Evolutionary conservation across 2,797 vertebrate species (phyloP), one percentile per base, ranked within the genome.

Genomic region (Sebastes wilsoni): DNA sequence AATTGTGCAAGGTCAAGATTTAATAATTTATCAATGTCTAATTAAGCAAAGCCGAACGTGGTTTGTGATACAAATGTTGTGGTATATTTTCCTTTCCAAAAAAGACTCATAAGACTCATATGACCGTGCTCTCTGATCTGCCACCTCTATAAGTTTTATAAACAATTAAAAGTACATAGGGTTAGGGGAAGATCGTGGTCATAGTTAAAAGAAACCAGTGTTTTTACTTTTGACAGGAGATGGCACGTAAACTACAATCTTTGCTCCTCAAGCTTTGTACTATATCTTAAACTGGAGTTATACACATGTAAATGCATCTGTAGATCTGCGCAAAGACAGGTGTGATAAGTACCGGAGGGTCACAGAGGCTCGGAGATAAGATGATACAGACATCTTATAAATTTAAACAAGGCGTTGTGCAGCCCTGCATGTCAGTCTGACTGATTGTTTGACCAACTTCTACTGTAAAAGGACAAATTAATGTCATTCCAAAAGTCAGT

Each of bases 1-100:
- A 38, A 62, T 16, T 73, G 55, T 25, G 27, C 32, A 42, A 61
- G 75, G 69, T 79, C 64, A 67, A 77, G 34, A 66, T 77, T 55
- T 59, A 30, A 42, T 54, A 3, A 46, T 85, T 68, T 28, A 69
- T 80, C 76, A 61, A 4, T 46, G 61, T 66, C 66, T 54, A 71
- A 67, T 70, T 36, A 34, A 38, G 46, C 14, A 52, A 60, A 66
- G 25, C n/a, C 16, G 2, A 70, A 42, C 1, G 2, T 46, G 4
- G 36, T 58, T 55, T 20, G 27, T 13, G 20, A 49, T 22, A 9
- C 12, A 75, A 22, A 14, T 65, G 22, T 22, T 56, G 52, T 66
- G 12, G 11, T 10, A 66, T 2, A 16, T 70, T 66, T 66, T 11
- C 2, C 6, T 8, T 61, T 12, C 46, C 34, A 13, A 32, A 30